Evolutionary conservation across 2,113 vertebrate species (phyloP), one percentile per base, ranked within the genome.

Genomic region (Circaetus cinerascens): DNA sequence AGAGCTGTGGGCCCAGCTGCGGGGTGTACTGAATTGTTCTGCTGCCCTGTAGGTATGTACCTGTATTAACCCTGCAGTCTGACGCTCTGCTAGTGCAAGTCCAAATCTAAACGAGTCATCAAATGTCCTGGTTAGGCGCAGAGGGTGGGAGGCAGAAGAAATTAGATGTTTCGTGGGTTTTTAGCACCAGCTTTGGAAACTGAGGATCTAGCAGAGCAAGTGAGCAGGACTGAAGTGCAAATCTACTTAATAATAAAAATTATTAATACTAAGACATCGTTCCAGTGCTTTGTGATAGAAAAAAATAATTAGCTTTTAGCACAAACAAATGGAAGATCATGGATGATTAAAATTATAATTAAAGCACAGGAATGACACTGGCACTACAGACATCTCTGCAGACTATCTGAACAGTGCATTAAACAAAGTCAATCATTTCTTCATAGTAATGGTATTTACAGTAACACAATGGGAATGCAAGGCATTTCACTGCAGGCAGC

Each of bases 341-440:
- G 30, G 93, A 97, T 97, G 96, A 98, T 98, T 97, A 96, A 97
- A 97, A 97, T 93, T 96, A 64, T 97, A 98, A 98, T 98, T 98
- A 97, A 98, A 97, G 94, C 83, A 82, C 4, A 9, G 38, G 79
- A 97, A 91, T 96, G 96, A 93, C 91, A 73, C 85, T 88, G 82
- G 73, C 94, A 96, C 62, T 84, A 57, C 96, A 95, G 93, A 83
- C 83, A 95, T 97, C 91, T 96, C 94, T 83, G 94, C 88, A 96
- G 92, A 96, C 80, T 97, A 36, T 96, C 63, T 90, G 95, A 97
- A 96, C 60, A 91, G 91, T 63, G 66, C 1, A 13, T 92, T 92
- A 93, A 96, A 95, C 81, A 91, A 91, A 97, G 96, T 88, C 93
- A 97, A 91, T 97, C 45, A 96, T 94, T 97, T 97, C 96, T 97